These are phyloP conservation scores for Dufourea novaeangliae DNA, from an alignment of 1,140 invertebrate species.

Conservation along the genomic window DNA sequence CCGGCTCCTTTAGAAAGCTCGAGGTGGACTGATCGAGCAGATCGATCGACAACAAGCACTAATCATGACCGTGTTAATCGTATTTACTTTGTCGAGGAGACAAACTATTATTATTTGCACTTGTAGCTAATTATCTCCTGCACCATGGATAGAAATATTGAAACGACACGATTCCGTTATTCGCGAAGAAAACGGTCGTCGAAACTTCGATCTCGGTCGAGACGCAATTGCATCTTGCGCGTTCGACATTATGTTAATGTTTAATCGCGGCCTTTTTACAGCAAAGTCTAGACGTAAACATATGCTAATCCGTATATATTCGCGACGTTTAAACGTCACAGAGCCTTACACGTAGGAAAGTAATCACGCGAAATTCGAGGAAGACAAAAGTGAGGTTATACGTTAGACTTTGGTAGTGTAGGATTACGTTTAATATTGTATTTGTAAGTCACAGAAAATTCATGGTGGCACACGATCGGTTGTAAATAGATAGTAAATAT, in stretches of 20 bases:
- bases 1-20: slow-evolving; percentile 89
- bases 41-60: not conserved
- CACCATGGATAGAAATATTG: not conserved
- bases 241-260: not conserved
- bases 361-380: not conserved
- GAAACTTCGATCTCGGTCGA: slow-evolving; percentile 35
- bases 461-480: not conserved
- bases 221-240: not conserved
- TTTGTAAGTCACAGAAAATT: not conserved
- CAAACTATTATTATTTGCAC: not conserved
- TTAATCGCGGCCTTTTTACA: not conserved
- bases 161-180: not conserved
- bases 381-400: not conserved
- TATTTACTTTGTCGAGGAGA: not conserved
- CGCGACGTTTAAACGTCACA: not conserved
- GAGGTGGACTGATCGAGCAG: slow-evolving; percentile 85
- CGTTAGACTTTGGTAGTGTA: not conserved
- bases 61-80: not conserved
- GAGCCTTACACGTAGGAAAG: not conserved
- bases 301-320: not conserved
- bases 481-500: slow-evolving; percentile 39
- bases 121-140: not conserved
- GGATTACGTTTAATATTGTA: not conserved
- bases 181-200: not conserved
- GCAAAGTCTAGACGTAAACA: not conserved